Conservation (phyloP, 2,888 invertebrate species). For the Suillia variegata region DNA sequence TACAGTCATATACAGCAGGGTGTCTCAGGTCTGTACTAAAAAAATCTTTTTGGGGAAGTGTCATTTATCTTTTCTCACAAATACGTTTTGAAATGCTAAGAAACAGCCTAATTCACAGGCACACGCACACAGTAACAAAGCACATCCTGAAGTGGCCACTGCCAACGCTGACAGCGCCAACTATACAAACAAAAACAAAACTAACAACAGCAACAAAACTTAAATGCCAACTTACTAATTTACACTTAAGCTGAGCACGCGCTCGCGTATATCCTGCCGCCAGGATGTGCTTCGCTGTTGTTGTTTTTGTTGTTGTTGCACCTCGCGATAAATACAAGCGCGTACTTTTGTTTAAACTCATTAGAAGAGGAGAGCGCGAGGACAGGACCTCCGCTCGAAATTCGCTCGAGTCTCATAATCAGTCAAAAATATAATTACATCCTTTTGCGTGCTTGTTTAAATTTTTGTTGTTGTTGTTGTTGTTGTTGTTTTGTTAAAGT, state of each 20-base stretch:
- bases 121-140: too few relatives aligned
- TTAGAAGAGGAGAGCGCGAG: not conserved
- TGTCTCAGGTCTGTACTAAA: too few relatives aligned
- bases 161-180: not conserved
- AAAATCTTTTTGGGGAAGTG: too few relatives aligned
- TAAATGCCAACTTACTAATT: not conserved
- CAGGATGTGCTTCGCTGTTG: too few relatives aligned
- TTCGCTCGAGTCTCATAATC: not conserved
- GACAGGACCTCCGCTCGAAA: not conserved
- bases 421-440: constrained; percentile 6
- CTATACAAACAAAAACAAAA: not conserved
- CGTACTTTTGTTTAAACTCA: constrained; percentile 3
- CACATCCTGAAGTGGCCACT: not conserved
- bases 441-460: not conserved
- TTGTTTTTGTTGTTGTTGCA: not conserved
- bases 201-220: not conserved
- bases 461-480: not conserved
- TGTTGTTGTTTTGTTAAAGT: not conserved
- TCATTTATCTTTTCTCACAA: too few relatives aligned
- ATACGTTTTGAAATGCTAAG: too few relatives aligned
- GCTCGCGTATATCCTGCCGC: too few relatives aligned
- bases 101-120: too few relatives aligned
- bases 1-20: too few relatives aligned
- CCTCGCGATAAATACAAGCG: not conserved
- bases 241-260: not conserved